phyloP scores from a whole-genome alignment of 2,888 invertebrate species.

The Osmoderma eremita region DNA sequence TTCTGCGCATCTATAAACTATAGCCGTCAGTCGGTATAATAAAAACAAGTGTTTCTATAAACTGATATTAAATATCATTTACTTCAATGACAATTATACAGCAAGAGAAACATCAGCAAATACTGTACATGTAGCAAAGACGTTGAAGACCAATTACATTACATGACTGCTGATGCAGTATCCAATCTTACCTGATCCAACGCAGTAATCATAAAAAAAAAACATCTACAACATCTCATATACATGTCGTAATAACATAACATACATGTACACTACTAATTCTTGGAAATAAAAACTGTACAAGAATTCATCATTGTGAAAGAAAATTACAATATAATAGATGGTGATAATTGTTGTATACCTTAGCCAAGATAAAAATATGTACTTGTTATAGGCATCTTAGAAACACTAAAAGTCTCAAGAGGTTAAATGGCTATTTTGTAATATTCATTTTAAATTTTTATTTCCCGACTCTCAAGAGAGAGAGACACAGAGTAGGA shows the following conservation, averaged over 20 bases:
- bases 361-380: too few species aligned
- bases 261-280: constrained; percentile 8
- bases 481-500: too few species aligned
- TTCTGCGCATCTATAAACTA: not conserved
- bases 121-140: not conserved
- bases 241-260: constrained; percentile 13
- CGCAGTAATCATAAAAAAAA: not conserved
- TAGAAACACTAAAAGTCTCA: too few species aligned
- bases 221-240: constrained; percentile 4
- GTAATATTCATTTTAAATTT: too few species aligned
- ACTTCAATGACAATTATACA: constrained; percentile 21
- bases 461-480: too few species aligned
- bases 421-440: too few species aligned
- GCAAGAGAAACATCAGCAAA: constrained; percentile 11
- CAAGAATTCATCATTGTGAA: constrained; percentile 3
- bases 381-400: too few species aligned
- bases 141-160: too few species aligned
- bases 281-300: constrained; percentile 22
- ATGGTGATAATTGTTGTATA: too few species aligned
- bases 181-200: not conserved
- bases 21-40: not conserved
- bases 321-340: not conserved
- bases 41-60: constrained; percentile 4
- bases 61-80: constrained; percentile 12
- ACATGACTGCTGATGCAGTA: not conserved